Base-by-base conservation (phyloP, 2,888 invertebrate species). In the Cantharis lateralis region DNA sequence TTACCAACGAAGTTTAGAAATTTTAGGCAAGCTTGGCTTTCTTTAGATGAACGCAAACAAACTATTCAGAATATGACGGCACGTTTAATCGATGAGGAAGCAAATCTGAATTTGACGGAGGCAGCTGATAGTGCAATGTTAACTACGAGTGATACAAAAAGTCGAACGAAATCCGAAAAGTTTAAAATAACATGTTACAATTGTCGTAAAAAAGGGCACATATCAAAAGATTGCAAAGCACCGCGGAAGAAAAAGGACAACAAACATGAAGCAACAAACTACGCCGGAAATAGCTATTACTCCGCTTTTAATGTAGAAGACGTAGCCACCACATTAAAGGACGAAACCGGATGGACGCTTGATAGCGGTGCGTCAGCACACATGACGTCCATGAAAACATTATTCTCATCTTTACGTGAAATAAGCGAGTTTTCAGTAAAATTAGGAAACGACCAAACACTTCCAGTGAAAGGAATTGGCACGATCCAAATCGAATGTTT, bases 281-380 rank as follows among this genome's bases (percentile, higher is more conserved):
- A 2, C 13, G 61, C 2, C 13, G 61, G 61, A 61, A 61, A 2
- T 15, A n/a, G 13, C 3, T 0, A 11, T 48, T 15, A 71, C 10
- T 28, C 64, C 13, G 78, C 79, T 1, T 74, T 78, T 66, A 74
- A 62, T 9, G 32, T 15, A 15, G 76, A 73, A 62, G 62, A 63
- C 15, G 24, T 71, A 18, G n/a, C 15, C 10, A 3, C 61, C n/a
- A 28, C 62, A n/a, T 13, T 28, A 26, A 48, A 69, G 13, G n/a
- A 15, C 16, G 75, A 75, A 20, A 76, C 78, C n/a, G 26, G 62
- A 10, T 84, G 82, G 82, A 80, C 81, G 15, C 70, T 82, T 75
- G 82, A 83, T 71, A 83, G 82, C 71, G 84, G 82, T 66, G 82
- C 81, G n/a, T 84, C 82, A 2, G 75, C 78, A 24, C 83, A 83